These are phyloP conservation scores for Heliconius cydno DNA, from an alignment of 2,888 invertebrate species.

Conservation along the genomic window DNA sequence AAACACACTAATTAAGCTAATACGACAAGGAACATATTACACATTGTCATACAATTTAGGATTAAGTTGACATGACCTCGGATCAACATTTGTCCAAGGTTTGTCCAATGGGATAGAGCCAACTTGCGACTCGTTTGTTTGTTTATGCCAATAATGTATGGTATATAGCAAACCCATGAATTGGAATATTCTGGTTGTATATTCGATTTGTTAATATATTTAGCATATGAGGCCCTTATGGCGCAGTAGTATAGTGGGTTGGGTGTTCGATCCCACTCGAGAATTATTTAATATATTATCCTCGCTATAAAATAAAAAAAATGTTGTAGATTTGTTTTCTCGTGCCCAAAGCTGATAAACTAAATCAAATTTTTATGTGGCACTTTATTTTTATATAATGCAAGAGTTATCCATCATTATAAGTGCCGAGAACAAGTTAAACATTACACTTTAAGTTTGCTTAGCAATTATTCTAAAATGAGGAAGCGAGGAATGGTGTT, in stretches of 20 bases:
- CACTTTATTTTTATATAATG: neutral
- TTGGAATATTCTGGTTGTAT: neutral
- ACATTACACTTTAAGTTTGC: neutral
- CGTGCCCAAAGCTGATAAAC: neutral
- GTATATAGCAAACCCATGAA: neutral
- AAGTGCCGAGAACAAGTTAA: neutral
- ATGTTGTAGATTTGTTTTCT: neutral
- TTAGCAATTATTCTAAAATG: neutral
- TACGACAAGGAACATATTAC: conserved; percentile 26
- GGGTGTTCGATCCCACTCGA: too few relatives aligned
- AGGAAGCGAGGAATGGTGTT: too few relatives aligned
- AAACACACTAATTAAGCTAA: conserved; percentile 26
- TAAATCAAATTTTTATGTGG: neutral
- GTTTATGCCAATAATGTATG: conserved; percentile 18
- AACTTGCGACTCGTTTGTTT: conserved; percentile 7
- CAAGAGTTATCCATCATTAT: neutral
- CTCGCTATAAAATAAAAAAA: too few relatives aligned
- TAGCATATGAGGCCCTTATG: too few relatives aligned
- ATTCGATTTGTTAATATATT: neutral
- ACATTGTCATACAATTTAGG: conserved; percentile 28
- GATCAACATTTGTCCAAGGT: conserved; percentile 12
- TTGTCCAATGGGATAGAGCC: conserved; percentile 15
- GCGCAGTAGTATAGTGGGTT: too few relatives aligned
- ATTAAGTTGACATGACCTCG: conserved; percentile 30
- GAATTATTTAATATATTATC: too few relatives aligned